Conservation (phyloP, 2,113 vertebrate genomes). For the Ariopsis seemanni region DNA sequence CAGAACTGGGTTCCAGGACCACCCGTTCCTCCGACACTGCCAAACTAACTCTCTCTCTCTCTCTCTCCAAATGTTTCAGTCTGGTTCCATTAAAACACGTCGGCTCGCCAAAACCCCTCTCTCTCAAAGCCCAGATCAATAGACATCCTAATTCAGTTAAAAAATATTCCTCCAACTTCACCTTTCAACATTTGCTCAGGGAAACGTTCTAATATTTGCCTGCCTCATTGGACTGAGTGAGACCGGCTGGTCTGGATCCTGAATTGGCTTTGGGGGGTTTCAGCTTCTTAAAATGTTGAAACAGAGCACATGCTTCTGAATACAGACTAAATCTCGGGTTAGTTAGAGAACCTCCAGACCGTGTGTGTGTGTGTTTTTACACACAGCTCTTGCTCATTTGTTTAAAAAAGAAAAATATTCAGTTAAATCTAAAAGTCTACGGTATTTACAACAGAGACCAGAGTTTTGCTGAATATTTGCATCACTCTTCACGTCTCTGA, state of each 20-base stretch:
- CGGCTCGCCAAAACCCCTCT: background rate
- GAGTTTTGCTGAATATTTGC: too few relatives aligned
- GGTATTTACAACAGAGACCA: background rate
- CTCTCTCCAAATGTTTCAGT: conserved; percentile 10
- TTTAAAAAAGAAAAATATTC: background rate
- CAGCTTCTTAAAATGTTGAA: background rate
- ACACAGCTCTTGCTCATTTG: background rate
- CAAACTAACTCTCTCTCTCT: background rate
- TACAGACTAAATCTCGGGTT: background rate
- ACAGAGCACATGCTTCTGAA: background rate
- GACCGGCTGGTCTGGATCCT: background rate
- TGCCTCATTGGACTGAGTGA: background rate
- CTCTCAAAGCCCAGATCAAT: conserved; percentile 10
- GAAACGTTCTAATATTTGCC: background rate
- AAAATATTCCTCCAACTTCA: background rate
- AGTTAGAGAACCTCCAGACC: background rate
- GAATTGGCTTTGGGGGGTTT: background rate
- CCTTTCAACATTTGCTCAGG: background rate
- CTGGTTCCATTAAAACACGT: background rate
- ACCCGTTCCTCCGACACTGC: background rate
- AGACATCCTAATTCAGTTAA: conserved; percentile 5
- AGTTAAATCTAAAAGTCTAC: background rate
- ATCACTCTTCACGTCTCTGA: background rate
- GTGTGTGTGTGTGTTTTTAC: background rate
- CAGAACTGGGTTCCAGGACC: background rate